These are phyloP conservation scores for Epirrhoe alternata DNA, from an alignment of 2,888 invertebrate genomes.

Conservation along the genomic window DNA sequence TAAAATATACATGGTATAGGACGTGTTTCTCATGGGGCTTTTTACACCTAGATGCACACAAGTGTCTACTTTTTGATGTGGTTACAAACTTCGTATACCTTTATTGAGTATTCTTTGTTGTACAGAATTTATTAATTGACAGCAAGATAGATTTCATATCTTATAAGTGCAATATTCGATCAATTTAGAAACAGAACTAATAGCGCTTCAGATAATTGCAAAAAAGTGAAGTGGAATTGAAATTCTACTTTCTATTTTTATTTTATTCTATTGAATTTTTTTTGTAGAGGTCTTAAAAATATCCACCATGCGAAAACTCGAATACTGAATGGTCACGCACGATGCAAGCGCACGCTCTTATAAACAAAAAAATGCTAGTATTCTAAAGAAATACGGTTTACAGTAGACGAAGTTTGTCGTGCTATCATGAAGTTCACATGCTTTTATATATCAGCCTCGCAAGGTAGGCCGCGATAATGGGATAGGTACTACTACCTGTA, in stretches of 20 bases:
- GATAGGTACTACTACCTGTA: not conserved
- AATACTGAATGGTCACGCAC: too few species aligned
- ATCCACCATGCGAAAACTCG: too few species aligned
- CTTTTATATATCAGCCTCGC: not conserved
- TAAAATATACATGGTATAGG: constrained; percentile 35
- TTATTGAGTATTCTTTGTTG: not conserved
- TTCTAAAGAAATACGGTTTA: not conserved
- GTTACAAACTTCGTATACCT: constrained; percentile 21
- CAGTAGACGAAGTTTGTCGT: constrained; percentile 18
- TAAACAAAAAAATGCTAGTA: not conserved
- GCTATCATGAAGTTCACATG: constrained; percentile 5
- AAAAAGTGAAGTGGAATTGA: too few species aligned
- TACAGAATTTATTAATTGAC: too few species aligned
- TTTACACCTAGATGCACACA: constrained; percentile 10
- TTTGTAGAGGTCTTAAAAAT: too few species aligned
- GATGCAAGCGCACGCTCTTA: not conserved
- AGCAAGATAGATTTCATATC: too few species aligned
- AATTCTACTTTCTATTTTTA: too few species aligned
- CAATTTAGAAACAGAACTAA: too few species aligned
- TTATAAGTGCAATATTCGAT: too few species aligned
- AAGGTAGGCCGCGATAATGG: not conserved
- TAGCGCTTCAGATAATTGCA: too few species aligned
- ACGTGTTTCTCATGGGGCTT: constrained; percentile 21
- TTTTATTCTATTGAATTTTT: too few species aligned
- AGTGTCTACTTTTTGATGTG: constrained; percentile 3